phyloP scores from a whole-genome alignment of 2,888 invertebrate genomes.

The Neuroscelio doddi region DNA sequence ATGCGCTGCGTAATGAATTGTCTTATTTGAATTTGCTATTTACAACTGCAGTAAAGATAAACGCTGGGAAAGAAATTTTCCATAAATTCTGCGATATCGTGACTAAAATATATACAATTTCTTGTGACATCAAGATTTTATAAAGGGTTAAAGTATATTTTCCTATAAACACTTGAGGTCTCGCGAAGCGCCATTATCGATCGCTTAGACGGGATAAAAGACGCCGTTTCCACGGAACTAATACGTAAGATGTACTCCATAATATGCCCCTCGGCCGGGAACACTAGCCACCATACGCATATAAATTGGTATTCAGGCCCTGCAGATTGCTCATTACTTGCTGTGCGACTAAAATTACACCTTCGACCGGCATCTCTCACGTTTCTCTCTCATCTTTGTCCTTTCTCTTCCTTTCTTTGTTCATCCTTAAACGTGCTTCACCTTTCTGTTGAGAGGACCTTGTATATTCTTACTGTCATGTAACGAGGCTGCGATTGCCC shows the following conservation, averaged over 20 bases:
- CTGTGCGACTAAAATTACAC: conserved; percentile 61
- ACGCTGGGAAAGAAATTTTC: too few relatives aligned
- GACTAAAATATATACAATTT: too few relatives aligned
- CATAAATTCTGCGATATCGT: too few relatives aligned
- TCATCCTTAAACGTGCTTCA: conserved; percentile 8
- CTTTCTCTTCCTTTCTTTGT: conserved; percentile 12
- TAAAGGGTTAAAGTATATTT: too few relatives aligned
- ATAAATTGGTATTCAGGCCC: conserved; percentile 62
- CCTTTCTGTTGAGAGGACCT: not conserved
- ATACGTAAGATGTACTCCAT: conserved; percentile 23
- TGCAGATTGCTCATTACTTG: conserved; percentile 65
- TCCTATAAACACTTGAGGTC: not conserved
- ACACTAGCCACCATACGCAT: conserved; percentile 41
- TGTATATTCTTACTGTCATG: conserved; percentile 29
- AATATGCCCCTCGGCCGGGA: conserved; percentile 22
- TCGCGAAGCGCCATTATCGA: conserved; percentile 24
- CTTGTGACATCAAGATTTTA: too few relatives aligned
- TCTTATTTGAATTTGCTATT: too few relatives aligned
- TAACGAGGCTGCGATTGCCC: conserved; percentile 31
- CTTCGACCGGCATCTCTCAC: conserved; percentile 60
- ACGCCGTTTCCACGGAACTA: conserved; percentile 38
- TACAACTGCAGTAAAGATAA: too few relatives aligned
- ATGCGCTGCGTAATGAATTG: not conserved
- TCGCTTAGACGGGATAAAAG: conserved; percentile 18
- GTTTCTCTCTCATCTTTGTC: conserved; percentile 55